Base-by-base conservation (phyloP, 2,113 vertebrate genomes). In the Uria aalge region DNA sequence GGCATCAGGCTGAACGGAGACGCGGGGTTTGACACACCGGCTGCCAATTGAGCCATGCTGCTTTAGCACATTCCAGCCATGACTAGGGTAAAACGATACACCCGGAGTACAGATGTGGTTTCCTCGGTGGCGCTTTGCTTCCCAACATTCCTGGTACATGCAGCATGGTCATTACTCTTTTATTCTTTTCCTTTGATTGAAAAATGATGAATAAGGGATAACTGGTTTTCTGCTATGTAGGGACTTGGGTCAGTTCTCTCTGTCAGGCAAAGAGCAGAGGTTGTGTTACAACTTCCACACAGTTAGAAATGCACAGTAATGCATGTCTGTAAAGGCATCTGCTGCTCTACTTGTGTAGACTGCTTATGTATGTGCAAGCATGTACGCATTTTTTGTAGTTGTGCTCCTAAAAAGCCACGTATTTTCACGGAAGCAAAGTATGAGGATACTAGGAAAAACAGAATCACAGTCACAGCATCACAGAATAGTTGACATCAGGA, bases 61-160 rank as follows among this genome's bases (percentile, higher is more conserved):
- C 84, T 93, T 69, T 76, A 89, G 95, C 91, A 76, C 92, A 94
- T 97, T 97, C 91, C 91, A 91, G 40, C 34, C 32, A 8, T 87
- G 60, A 92, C 41, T 15, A 74, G 27, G 36, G 93, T 93, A 93
- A 97, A 73, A 50, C 29, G 77, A 96, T 97, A 91, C 40, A 34
- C 30, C 34, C 3, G 48, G 27, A 85, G 32, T 69, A 85, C 77
- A 96, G 94, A 88, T 96, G 96, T 73, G 93, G 96, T 93, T 93
- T 79, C 36, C 56, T 94, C 2, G 4, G 91, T 96, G 87, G 43
- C 1, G 0, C 53, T 92, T 79, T 60, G 57, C 57, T 95, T 95
- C 71, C 73, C 84, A 50, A 1, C 84, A 64, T 93, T 96, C 77
- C 87, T 93, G 66, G 21, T 90, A 56, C 62, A 21, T 87, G 64